phyloP scores from a whole-genome alignment of 1,140 invertebrate genomes.

The Drosophila busckii region DNA sequence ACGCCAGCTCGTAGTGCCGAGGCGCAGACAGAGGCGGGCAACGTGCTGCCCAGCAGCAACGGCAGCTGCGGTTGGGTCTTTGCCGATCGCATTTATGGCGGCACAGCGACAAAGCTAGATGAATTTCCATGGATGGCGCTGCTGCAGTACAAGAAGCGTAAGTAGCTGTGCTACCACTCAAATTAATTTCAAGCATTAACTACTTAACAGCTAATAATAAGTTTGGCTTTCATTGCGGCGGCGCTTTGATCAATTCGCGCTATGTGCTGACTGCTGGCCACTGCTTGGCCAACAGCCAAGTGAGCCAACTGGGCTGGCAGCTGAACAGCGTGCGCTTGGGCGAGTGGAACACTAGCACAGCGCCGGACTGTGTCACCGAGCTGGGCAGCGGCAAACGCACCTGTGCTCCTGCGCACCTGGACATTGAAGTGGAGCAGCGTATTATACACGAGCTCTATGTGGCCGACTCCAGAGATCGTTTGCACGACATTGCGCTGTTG shows the following conservation, averaged over 20 bases:
- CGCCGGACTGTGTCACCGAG: conserved; percentile 60
- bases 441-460: conserved; percentile 85
- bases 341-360: conserved; percentile 65
- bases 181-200: neutral
- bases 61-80: conserved; percentile 78
- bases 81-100: conserved; percentile 82
- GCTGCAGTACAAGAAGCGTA: conserved; percentile 73
- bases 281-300: conserved; percentile 80
- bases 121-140: conserved; percentile 87
- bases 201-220: conserved; percentile 22
- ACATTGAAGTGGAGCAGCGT: conserved; percentile 82
- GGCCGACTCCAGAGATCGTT: conserved; percentile 81
- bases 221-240: conserved; percentile 80
- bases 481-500: conserved; percentile 88
- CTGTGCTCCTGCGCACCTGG: conserved; percentile 81
- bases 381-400: conserved; percentile 36
- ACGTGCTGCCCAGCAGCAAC: conserved; percentile 50
- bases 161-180: neutral
- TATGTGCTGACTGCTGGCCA: conserved; percentile 82
- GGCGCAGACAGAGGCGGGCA: conserved; percentile 14
- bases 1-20: neutral
- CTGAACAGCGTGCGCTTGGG: conserved; percentile 71
- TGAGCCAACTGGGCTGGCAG: conserved; percentile 78
- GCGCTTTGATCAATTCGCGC: conserved; percentile 80
- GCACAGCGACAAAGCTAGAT: conserved; percentile 81